Conservation (phyloP, 2,797 vertebrate species). For the Poeciliopsis paucimaculata region DNA sequence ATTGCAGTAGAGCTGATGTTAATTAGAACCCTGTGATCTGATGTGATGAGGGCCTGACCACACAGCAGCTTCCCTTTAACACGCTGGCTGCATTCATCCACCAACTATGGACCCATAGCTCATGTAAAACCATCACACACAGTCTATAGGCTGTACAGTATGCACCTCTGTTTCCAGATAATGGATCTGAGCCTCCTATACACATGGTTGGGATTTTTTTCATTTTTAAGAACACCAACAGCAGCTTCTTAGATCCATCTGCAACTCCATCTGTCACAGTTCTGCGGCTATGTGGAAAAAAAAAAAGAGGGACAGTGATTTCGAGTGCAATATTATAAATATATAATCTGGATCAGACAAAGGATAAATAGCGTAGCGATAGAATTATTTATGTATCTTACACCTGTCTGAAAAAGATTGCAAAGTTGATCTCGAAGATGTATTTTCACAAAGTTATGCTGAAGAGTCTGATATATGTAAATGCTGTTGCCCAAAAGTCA, state of each 20-base stretch:
- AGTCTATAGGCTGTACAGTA: conserved; percentile 23
- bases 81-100: conserved; percentile 48
- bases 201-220: conserved; percentile 3
- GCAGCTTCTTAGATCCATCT: conserved; percentile 60
- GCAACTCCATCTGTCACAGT: conserved; percentile 36
- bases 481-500: conserved; percentile 27
- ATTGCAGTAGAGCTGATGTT: conserved; percentile 74
- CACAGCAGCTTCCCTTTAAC: conserved; percentile 30
- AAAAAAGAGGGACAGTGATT: neutral
- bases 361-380: neutral
- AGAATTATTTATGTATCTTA: conserved; percentile 19
- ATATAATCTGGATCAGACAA: conserved; percentile 11
- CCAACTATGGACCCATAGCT: conserved; percentile 37
- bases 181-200: conserved; percentile 38
- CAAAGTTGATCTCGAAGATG: neutral
- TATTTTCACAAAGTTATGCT: conserved; percentile 3
- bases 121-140: conserved; percentile 34
- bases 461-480: conserved; percentile 26
- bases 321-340: conserved; percentile 4
- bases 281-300: neutral
- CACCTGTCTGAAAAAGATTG: conserved; percentile 6
- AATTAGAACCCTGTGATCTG: conserved; percentile 77
- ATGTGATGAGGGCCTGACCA: conserved; percentile 70
- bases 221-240: neutral
- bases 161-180: conserved; percentile 21